These are phyloP conservation scores for Pygmarrhopalites habei DNA, from an alignment of 1,140 invertebrate species.

Conservation along the genomic window DNA sequence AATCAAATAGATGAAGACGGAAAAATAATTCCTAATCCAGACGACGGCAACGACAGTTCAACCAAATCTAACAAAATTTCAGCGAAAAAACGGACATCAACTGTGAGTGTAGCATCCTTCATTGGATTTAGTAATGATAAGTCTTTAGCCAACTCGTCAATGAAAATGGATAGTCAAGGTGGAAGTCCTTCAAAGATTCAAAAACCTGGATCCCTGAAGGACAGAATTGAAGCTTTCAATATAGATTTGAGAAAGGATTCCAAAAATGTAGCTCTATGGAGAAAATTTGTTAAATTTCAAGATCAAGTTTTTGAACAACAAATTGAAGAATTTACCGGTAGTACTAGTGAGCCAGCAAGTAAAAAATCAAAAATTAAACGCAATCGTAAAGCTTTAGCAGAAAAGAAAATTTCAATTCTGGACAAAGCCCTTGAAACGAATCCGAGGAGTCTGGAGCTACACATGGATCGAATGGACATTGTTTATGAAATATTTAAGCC, in stretches of 20 bases:
- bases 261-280: conserved; percentile 32
- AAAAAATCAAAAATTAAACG: conserved; percentile 13
- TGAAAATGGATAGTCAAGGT: not conserved
- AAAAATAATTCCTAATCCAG: not conserved
- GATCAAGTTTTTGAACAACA: conserved; percentile 29
- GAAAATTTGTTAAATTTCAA: conserved; percentile 35
- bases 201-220: conserved; percentile 15
- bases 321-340: conserved; percentile 22
- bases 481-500: conserved; percentile 33
- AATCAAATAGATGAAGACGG: conserved; percentile 10
- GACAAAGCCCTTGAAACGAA: conserved; percentile 35
- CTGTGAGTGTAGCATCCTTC: not conserved
- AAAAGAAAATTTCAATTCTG: conserved; percentile 35
- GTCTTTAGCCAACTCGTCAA: not conserved
- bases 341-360: conserved; percentile 6
- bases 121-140: not conserved
- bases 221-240: conserved; percentile 27
- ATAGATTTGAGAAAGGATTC: conserved; percentile 21
- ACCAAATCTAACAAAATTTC: not conserved
- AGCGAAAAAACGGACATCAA: not conserved
- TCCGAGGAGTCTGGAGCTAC: conserved; percentile 25
- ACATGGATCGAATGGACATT: conserved; percentile 23
- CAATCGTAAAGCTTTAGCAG: conserved; percentile 25
- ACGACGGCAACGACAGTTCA: not conserved
- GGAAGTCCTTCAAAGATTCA: not conserved